Conservation (phyloP, 2,113 vertebrate species). For the Anser brachyrhynchus region DNA sequence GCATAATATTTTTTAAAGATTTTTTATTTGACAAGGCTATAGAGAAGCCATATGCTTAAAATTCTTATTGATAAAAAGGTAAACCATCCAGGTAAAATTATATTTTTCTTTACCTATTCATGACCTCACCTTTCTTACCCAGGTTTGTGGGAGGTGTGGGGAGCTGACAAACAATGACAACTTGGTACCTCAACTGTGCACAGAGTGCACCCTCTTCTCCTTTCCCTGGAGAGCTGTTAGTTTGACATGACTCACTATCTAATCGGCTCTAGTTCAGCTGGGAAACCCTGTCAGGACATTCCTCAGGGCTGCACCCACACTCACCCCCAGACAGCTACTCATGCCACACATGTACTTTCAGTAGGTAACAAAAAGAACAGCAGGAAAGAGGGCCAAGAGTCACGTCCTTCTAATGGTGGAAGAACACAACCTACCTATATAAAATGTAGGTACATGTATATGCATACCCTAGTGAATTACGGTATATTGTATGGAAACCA, state of each 20-base stretch:
- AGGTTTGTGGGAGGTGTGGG: not conserved
- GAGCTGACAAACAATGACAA: not conserved
- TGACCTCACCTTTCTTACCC: not conserved
- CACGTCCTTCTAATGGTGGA: not conserved
- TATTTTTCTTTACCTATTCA: not conserved
- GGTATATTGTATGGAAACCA: not conserved
- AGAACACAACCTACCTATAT: not conserved
- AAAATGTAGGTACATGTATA: not conserved
- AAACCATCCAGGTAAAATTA: fast-evolving
- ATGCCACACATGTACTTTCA: not conserved
- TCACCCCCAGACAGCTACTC: constrained; percentile 16
- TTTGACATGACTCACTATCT: constrained; percentile 39
- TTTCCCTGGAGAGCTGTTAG: not conserved
- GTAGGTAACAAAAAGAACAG: not conserved
- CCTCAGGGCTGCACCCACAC: constrained; percentile 39
- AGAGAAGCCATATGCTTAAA: not conserved
- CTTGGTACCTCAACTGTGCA: not conserved
- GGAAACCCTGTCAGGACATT: constrained; percentile 39
- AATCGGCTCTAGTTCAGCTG: not conserved
- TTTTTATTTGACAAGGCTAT: not conserved
- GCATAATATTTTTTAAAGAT: not conserved
- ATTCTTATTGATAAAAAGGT: not conserved
- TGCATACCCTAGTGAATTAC: not conserved
- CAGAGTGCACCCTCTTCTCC: not conserved
- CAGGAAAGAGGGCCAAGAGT: not conserved